Percentiles rank a stretch among this genome's conserved stretches.
Evolutionary conservation across 2,113 vertebrate genomes (phyloP).

Genomic region (Gallinago paraguaiae): DNA sequence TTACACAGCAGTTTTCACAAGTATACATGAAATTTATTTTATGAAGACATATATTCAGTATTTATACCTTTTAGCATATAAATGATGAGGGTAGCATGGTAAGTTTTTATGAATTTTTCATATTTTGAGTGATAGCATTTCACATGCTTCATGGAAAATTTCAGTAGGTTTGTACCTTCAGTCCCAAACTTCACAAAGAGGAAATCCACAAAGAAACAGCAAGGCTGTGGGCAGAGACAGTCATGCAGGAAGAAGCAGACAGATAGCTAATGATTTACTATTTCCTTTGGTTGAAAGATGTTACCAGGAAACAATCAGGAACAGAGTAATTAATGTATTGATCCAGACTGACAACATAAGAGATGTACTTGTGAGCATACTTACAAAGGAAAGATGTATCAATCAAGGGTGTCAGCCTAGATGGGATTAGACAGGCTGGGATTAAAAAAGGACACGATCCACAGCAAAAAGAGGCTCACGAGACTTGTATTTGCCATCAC

Average conservation of each 20-base stretch:
- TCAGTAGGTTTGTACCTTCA: not conserved
- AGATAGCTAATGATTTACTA: not conserved
- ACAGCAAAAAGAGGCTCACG: not conserved
- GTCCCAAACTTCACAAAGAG: not conserved
- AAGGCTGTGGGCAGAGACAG: not conserved
- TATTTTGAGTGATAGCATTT: not conserved
- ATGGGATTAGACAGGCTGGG: not conserved
- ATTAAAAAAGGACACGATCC: not conserved
- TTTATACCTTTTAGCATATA: not conserved
- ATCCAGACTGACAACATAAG: not conserved
- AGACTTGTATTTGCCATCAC: not conserved
- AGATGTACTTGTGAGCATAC: not conserved
- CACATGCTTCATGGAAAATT: not conserved
- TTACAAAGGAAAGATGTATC: not conserved
- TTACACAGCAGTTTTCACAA: not conserved
- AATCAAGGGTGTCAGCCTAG: not conserved
- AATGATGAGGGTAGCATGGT: not conserved
- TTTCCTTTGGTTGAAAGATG: not conserved
- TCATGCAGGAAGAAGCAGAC: not conserved
- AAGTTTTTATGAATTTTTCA: not conserved
- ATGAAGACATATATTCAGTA: not conserved
- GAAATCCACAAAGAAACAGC: not conserved
- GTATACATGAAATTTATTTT: not conserved
- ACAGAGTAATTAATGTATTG: not conserved
- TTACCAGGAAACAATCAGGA: not conserved